A percentile compares a stretch with the other conserved stretches of the same genome.
phyloP scores from a whole-genome alignment of 2,888 invertebrate species.

The Chalcosyrphus nemorum region DNA sequence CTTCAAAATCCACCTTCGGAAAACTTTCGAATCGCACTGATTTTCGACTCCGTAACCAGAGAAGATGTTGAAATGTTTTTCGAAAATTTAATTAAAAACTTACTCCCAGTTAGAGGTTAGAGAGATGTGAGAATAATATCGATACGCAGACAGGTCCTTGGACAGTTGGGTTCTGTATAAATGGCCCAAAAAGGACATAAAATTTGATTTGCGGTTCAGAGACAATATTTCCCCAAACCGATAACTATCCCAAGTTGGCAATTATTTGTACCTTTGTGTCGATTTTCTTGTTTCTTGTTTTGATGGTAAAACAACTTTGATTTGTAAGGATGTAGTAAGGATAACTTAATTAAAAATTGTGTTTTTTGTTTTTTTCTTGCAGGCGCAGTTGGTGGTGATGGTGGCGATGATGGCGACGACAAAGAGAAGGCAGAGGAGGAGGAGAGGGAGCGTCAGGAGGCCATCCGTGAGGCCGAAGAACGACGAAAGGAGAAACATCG shows the following conservation, averaged over 20 bases:
- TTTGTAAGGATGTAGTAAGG: too few species aligned
- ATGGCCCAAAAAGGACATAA: background rate
- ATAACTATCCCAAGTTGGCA: conserved; percentile 31
- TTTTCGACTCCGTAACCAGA: background rate
- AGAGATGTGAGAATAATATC: background rate
- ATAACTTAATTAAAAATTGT: conserved; percentile 39
- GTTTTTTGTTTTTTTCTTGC: conserved; percentile 75
- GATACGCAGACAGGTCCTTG: background rate
- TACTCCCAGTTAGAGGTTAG: conserved; percentile 7
- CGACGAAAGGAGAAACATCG: conserved; percentile 99
- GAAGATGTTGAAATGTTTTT: conserved; percentile 35
- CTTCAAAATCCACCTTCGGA: conserved; percentile 15
- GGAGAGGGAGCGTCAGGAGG: conserved; percentile 98
- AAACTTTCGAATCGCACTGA: conserved; percentile 16
- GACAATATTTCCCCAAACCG: conserved; percentile 3
- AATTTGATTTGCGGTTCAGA: conserved; percentile 52
- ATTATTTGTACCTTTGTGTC: background rate
- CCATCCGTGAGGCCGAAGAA: conserved; percentile 98
- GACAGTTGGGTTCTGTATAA: conserved; percentile 5
- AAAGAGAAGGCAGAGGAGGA: conserved; percentile 99
- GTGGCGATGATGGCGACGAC: conserved; percentile 95
- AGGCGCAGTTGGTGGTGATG: conserved; percentile 96
- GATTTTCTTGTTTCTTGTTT: conserved; percentile 1
- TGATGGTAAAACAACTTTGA: too few species aligned
- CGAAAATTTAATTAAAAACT: conserved; percentile 64